A percentile compares a stretch with the other conserved stretches of the same genome.
These are phyloP conservation scores for Ptychodera flava DNA, from an alignment of 35 echinoderm and acorn worm species.

Conservation along the genomic window DNA sequence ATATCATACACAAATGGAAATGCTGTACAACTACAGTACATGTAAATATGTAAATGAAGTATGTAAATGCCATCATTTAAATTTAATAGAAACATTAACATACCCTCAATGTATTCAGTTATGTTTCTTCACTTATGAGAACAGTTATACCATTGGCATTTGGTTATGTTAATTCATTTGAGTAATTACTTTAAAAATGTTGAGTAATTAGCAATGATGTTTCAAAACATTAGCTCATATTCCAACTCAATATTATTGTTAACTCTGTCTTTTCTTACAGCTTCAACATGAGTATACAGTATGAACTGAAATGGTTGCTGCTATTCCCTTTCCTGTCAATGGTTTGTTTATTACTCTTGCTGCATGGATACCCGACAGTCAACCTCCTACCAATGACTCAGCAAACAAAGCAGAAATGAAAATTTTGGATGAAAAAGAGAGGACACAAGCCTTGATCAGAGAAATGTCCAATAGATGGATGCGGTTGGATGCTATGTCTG, in stretches of 20 bases:
- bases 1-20: no score
- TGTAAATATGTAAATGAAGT: no score
- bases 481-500: no score
- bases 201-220: not conserved
- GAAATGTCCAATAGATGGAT: no score
- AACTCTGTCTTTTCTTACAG: not conserved
- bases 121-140: not conserved
- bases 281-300: conserved; percentile 5
- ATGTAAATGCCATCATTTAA: no score
- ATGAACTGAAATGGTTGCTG: conserved; percentile 15
- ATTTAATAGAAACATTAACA: not conserved
- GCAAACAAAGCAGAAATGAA: not conserved
- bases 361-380: not conserved
- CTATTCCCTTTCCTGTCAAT: not conserved
- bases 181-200: not conserved
- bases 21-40: no score
- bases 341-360: not conserved
- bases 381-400: not conserved
- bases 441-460: no score
- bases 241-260: not conserved
- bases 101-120: not conserved
- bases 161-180: not conserved
- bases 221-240: not conserved
- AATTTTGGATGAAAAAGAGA: no score
- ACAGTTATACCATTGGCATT: not conserved